phyloP scores from a whole-genome alignment of 2,797 vertebrate genomes.

The Gastrophryne carolinensis region DNA sequence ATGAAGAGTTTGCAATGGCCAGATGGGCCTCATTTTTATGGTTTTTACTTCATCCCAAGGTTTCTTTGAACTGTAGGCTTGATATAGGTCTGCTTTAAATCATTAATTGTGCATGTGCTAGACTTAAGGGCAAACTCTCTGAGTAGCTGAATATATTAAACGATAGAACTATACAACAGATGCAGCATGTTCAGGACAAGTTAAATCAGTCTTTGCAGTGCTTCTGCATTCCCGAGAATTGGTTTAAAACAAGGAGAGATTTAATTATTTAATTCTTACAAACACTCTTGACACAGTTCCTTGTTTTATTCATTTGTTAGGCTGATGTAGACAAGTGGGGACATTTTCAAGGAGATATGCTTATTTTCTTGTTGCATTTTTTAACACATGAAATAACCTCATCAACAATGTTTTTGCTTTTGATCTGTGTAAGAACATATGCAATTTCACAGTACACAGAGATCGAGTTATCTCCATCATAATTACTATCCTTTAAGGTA shows the following conservation, averaged over 20 bases:
- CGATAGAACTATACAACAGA: background rate
- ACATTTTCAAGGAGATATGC: conserved; percentile 39
- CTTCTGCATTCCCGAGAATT: background rate
- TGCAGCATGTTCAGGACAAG: background rate
- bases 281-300: conserved; percentile 6
- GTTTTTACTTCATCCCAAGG: too few species aligned
- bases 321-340: conserved; percentile 2
- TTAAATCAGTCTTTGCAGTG: background rate
- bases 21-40: too few species aligned
- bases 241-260: background rate
- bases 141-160: background rate
- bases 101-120: too few species aligned
- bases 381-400: conserved; percentile 20
- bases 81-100: too few species aligned
- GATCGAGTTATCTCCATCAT: conserved; percentile 44
- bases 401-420: conserved; percentile 47
- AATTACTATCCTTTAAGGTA: conserved; percentile 51
- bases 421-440: conserved; percentile 51
- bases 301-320: background rate
- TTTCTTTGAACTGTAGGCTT: too few species aligned
- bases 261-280: conserved; percentile 5
- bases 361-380: conserved; percentile 15
- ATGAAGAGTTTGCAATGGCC: too few species aligned
- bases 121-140: background rate
- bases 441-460: conserved; percentile 42